A percentile compares a stretch with the other conserved stretches of the same genome.
phyloP scores from a whole-genome alignment of 2,113 vertebrate species.

The Chloropsis hardwickii region DNA sequence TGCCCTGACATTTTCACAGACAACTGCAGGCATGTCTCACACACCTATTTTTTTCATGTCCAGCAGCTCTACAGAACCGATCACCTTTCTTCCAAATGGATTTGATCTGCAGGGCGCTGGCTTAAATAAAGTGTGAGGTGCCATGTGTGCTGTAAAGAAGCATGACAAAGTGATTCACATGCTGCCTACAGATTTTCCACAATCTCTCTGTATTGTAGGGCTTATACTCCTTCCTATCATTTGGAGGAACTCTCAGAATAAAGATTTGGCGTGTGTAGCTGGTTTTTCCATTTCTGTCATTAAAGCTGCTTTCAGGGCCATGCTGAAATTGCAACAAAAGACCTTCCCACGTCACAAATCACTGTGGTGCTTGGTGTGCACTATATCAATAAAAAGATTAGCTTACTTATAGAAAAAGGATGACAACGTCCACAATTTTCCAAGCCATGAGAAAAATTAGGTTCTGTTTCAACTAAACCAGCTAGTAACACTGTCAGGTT shows the following conservation, averaged over 20 bases:
- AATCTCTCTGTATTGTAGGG: neutral
- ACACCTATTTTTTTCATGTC: neutral
- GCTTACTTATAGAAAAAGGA: slow-evolving; percentile 52
- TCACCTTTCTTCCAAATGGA: neutral
- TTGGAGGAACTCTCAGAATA: slow-evolving; percentile 9
- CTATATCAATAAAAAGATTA: slow-evolving; percentile 61
- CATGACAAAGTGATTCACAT: slow-evolving; percentile 18
- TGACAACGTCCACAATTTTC: slow-evolving; percentile 44
- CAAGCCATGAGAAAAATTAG: slow-evolving; percentile 33
- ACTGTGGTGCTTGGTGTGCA: slow-evolving; percentile 18
- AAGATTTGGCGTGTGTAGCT: neutral
- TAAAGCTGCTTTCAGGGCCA: slow-evolving; percentile 10
- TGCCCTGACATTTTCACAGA: neutral
- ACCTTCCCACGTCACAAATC: slow-evolving; percentile 47
- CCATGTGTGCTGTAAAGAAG: neutral
- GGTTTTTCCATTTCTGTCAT: slow-evolving; percentile 27
- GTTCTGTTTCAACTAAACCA: slow-evolving; percentile 33
- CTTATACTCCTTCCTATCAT: neutral
- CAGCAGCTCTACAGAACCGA: neutral
- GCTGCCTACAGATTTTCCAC: slow-evolving; percentile 15
- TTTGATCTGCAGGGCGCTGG: neutral
- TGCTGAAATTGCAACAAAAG: slow-evolving; percentile 18
- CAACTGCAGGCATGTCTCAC: neutral
- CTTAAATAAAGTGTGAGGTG: neutral
- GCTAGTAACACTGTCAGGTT: neutral